These are phyloP conservation scores for Agonopterix subpropinquella DNA, from an alignment of 2,888 invertebrate genomes.

Conservation along the genomic window DNA sequence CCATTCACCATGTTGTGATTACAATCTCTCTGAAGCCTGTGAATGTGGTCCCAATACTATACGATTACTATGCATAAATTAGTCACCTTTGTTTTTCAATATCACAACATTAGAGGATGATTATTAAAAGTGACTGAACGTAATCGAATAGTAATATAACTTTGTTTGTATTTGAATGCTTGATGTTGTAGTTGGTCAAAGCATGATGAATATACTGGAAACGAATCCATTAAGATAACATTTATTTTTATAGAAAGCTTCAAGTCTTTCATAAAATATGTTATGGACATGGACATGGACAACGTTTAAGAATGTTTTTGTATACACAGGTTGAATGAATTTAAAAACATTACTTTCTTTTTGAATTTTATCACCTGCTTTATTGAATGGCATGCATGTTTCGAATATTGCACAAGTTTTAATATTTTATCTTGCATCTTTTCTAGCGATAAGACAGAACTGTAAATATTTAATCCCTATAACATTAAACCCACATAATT, in stretches of 20 bases:
- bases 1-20: conserved; percentile 6
- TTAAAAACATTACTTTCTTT: neutral
- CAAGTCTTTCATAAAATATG: too few relatives aligned
- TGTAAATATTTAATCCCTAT: too few relatives aligned
- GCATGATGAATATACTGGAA: conserved; percentile 41
- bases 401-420: conserved; percentile 26
- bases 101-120: neutral
- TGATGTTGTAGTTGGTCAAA: conserved; percentile 46
- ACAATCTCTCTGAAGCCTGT: conserved; percentile 55
- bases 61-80: conserved; percentile 41
- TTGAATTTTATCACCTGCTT: conserved; percentile 36
- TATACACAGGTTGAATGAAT: neutral
- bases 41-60: conserved; percentile 57
- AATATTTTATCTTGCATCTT: too few relatives aligned
- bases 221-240: neutral
- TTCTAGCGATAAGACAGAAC: too few relatives aligned
- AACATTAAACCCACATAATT: too few relatives aligned
- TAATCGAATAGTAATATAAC: conserved; percentile 46
- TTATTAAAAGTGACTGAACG: conserved; percentile 19
- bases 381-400: conserved; percentile 56
- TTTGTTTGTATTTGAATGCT: conserved; percentile 36
- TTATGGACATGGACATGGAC: too few relatives aligned
- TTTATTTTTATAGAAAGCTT: too few relatives aligned
- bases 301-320: neutral
- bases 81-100: conserved; percentile 3